Evolutionary conservation across 2,113 vertebrate genomes (phyloP).

Genomic region (Pantherophis guttatus): DNA sequence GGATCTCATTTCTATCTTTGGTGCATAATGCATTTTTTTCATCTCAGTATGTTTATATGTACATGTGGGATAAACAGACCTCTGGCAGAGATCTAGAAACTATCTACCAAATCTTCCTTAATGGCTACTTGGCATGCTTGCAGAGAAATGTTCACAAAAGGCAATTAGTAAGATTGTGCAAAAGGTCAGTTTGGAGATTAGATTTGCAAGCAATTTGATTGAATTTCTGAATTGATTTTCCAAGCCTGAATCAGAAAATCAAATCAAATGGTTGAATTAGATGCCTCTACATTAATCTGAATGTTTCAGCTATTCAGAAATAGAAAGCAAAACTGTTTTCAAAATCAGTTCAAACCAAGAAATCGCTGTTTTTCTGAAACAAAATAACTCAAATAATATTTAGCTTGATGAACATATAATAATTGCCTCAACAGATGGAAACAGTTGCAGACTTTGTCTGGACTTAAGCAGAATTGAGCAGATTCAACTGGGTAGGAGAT

Average conservation of each 20-base stretch:
- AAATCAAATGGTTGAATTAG: neutral
- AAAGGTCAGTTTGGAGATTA: neutral
- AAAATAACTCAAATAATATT: neutral
- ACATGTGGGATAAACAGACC: conserved; percentile 20
- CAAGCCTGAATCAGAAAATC: neutral
- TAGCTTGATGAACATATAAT: neutral
- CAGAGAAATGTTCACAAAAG: conserved; percentile 60
- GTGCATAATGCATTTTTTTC: conserved; percentile 53
- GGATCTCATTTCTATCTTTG: conserved; percentile 54
- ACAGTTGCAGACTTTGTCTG: neutral
- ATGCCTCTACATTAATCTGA: neutral
- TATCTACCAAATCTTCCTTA: conserved; percentile 57
- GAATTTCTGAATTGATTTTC: neutral
- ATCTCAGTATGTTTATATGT: neutral
- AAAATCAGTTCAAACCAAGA: neutral
- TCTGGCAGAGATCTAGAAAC: conserved; percentile 51
- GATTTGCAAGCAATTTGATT: neutral
- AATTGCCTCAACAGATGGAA: neutral
- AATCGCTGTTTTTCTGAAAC: neutral
- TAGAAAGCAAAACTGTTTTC: neutral
- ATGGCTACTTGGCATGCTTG: conserved; percentile 41
- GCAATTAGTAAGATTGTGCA: conserved; percentile 20
- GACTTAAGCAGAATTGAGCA: neutral
- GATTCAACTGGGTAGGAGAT: neutral
- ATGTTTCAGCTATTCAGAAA: neutral